A percentile compares a stretch with the other conserved stretches of the same genome.
These are phyloP conservation scores for Lagothrix lagotricha DNA, from an alignment of 2,797 vertebrate genomes.

Conservation along the genomic window DNA sequence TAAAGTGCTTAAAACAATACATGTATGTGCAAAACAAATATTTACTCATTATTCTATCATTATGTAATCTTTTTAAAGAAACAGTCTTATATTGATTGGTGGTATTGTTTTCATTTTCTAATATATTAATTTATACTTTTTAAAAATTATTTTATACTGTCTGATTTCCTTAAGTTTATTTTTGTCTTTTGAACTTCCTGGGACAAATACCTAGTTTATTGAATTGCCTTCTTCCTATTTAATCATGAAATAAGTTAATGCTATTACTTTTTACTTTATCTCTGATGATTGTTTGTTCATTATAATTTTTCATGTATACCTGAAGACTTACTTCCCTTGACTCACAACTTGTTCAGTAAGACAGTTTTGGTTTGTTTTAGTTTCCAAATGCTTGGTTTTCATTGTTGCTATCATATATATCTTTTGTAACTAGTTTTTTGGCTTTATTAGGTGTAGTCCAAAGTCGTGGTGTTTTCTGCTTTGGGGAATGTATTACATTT, in stretches of 20 bases:
- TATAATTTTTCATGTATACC: background rate
- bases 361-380: conserved; percentile 9
- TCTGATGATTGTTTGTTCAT: background rate
- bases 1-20: background rate
- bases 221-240: conserved; percentile 26
- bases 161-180: background rate
- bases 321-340: conserved; percentile 8
- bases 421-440: conserved; percentile 15
- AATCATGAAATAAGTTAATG: conserved; percentile 31
- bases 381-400: conserved; percentile 15
- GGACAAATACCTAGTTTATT: background rate
- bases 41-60: background rate
- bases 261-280: background rate
- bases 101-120: background rate
- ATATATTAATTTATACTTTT: conserved; percentile 18
- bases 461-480: conserved; percentile 14
- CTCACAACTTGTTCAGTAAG: background rate
- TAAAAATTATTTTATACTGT: background rate
- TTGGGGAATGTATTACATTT: conserved; percentile 2
- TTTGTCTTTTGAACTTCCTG: conserved; percentile 14
- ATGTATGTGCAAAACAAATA: background rate
- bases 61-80: background rate
- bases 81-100: background rate
- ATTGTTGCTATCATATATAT: background rate
- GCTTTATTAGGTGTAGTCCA: background rate